phyloP scores from a whole-genome alignment of 2,113 vertebrate species.

The Rhabdornis inornatus region DNA sequence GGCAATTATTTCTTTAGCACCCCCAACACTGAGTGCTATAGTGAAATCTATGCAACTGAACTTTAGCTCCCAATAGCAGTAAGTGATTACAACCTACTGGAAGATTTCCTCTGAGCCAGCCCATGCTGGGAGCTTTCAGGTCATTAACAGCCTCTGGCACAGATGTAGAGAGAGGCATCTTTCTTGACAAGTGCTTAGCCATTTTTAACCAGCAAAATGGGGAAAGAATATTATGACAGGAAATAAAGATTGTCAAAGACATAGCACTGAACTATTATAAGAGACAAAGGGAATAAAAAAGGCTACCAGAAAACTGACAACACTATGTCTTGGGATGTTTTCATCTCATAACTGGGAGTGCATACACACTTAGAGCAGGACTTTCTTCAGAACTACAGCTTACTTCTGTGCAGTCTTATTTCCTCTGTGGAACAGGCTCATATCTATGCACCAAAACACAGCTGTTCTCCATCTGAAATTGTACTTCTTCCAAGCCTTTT shows the following conservation, averaged over 20 bases:
- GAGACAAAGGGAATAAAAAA: not conserved
- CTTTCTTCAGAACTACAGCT: not conserved
- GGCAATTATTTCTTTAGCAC: not conserved
- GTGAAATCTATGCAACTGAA: slow-evolving; percentile 5
- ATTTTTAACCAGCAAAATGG: not conserved
- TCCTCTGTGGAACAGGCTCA: not conserved
- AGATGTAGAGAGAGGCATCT: not conserved
- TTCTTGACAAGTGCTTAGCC: not conserved
- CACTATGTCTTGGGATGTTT: not conserved
- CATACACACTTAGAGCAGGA: not conserved
- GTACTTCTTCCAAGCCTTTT: not conserved
- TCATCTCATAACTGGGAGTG: not conserved
- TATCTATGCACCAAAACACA: not conserved
- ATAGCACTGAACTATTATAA: not conserved
- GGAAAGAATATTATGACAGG: not conserved
- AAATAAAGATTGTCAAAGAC: not conserved
- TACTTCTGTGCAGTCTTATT: not conserved
- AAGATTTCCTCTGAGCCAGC: not conserved
- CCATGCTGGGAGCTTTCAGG: not conserved
- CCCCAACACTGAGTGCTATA: not conserved
- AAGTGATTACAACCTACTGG: not conserved
- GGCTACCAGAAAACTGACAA: not conserved
- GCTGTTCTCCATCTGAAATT: not conserved
- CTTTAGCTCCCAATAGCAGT: not conserved
- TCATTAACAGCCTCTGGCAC: not conserved